Percentiles rank a stretch among this genome's conserved stretches.
Evolutionary conservation across 2,797 vertebrate species (phyloP).

Genomic region (Euphonia xanthogaster): DNA sequence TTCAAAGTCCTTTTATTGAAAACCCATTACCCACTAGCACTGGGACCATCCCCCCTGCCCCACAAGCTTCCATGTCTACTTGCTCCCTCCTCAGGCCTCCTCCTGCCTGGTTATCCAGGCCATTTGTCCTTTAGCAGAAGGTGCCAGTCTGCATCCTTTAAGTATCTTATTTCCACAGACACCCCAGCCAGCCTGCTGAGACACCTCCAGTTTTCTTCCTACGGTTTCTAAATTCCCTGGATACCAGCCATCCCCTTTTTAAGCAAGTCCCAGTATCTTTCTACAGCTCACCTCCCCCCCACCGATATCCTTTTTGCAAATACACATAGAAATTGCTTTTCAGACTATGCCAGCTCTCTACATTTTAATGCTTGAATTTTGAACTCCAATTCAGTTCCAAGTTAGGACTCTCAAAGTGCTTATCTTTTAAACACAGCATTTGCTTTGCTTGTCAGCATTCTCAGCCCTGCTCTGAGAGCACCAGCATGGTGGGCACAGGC

Average conservation of each 20-base stretch:
- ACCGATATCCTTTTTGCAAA: background rate
- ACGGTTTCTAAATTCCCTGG: constrained; percentile 33
- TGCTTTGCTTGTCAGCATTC: constrained; percentile 25
- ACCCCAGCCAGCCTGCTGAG: background rate
- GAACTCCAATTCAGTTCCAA: constrained; percentile 4
- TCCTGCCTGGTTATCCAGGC: background rate
- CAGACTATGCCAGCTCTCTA: constrained; percentile 4
- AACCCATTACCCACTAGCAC: background rate
- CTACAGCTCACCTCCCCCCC: constrained; percentile 3
- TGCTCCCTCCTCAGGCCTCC: background rate
- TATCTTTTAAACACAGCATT: constrained; percentile 37
- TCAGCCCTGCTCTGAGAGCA: constrained; percentile 19
- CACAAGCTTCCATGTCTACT: background rate
- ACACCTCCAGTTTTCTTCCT: constrained; percentile 41
- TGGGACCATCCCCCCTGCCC: background rate
- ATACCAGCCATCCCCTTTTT: constrained; percentile 16
- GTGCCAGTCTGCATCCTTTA: constrained; percentile 1
- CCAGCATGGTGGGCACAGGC: background rate
- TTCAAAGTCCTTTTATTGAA: background rate
- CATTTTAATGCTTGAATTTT: constrained; percentile 13
- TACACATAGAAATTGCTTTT: constrained; percentile 1
- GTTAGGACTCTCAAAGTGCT: background rate
- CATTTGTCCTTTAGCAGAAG: background rate
- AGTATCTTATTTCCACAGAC: constrained; percentile 29
- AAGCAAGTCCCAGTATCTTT: constrained; percentile 35